These are phyloP conservation scores for Atta colombica DNA, from an alignment of 1,140 invertebrate genomes.

Conservation along the genomic window DNA sequence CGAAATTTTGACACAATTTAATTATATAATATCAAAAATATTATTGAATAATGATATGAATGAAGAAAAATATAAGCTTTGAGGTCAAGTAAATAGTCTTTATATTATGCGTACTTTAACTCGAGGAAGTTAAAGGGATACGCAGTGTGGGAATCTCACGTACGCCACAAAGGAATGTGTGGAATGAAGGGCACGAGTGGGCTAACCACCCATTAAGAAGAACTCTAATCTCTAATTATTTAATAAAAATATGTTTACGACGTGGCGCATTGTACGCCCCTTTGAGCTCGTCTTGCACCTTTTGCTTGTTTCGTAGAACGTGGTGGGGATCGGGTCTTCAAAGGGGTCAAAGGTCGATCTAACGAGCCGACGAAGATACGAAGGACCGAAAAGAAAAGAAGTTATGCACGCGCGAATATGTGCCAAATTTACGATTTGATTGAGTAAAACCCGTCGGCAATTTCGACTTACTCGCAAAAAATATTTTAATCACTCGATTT, in stretches of 20 bases:
- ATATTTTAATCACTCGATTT: constrained; percentile 2
- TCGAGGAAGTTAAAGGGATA: constrained; percentile 77
- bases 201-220: constrained; percentile 85
- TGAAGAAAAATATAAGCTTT: neutral
- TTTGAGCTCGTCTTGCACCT: constrained; percentile 68
- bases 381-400: constrained; percentile 72
- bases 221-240: constrained; percentile 87
- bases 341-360: constrained; percentile 83
- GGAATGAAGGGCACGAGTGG: constrained; percentile 86
- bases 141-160: constrained; percentile 86
- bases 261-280: constrained; percentile 85
- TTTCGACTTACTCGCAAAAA: neutral
- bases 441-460: constrained; percentile 3
- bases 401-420: constrained; percentile 68
- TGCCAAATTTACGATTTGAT: constrained; percentile 71
- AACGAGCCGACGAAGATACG: constrained; percentile 72
- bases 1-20: neutral
- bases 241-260: constrained; percentile 87
- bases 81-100: constrained; percentile 10
- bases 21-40: neutral
- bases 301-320: constrained; percentile 61
- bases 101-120: constrained; percentile 28
- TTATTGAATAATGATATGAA: neutral
- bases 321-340: constrained; percentile 66
- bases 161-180: constrained; percentile 83